These are phyloP conservation scores for Plagodis pulveraria DNA, from an alignment of 2,888 invertebrate genomes.

Conservation along the genomic window DNA sequence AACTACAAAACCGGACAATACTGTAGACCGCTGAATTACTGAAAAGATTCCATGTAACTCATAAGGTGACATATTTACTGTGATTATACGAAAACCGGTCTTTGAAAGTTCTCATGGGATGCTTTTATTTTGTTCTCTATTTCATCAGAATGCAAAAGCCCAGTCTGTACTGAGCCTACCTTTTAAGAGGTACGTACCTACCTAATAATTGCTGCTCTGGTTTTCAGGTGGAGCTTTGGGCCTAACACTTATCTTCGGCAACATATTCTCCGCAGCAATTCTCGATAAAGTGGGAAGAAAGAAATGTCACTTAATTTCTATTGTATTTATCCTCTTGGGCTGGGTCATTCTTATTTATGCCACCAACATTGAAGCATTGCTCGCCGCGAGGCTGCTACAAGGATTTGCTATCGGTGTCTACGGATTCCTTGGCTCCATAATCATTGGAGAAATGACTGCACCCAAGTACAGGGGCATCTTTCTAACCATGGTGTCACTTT, in stretches of 20 bases:
- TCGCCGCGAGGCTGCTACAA: conserved; percentile 80
- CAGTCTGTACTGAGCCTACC: too few species aligned
- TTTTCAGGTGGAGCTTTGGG: not conserved
- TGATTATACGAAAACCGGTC: too few species aligned
- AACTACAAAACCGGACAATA: too few species aligned
- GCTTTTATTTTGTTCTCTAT: too few species aligned
- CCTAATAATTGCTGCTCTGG: too few species aligned
- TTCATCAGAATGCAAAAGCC: too few species aligned
- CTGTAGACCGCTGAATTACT: too few species aligned
- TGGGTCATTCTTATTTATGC: conserved; percentile 84
- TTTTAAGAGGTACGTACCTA: too few species aligned
- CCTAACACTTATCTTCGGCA: conserved; percentile 78
- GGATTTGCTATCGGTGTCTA: conserved; percentile 84
- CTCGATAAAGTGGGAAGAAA: conserved; percentile 85
- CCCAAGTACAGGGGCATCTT: conserved; percentile 86
- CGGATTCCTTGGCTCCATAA: conserved; percentile 81
- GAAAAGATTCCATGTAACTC: too few species aligned
- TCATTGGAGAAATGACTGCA: conserved; percentile 85
- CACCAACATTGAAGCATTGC: conserved; percentile 68
- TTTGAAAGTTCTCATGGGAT: too few species aligned
- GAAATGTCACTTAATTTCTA: conserved; percentile 80
- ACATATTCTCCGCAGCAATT: conserved; percentile 82
- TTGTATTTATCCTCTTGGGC: conserved; percentile 80
- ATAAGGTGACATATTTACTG: too few species aligned
- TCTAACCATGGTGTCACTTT: conserved; percentile 85